Evolutionary conservation across 1,140 invertebrate genomes (phyloP), one percentile per base, ranked within the genome.

Genomic region (honey bee (Apis mellifera)): DNA sequence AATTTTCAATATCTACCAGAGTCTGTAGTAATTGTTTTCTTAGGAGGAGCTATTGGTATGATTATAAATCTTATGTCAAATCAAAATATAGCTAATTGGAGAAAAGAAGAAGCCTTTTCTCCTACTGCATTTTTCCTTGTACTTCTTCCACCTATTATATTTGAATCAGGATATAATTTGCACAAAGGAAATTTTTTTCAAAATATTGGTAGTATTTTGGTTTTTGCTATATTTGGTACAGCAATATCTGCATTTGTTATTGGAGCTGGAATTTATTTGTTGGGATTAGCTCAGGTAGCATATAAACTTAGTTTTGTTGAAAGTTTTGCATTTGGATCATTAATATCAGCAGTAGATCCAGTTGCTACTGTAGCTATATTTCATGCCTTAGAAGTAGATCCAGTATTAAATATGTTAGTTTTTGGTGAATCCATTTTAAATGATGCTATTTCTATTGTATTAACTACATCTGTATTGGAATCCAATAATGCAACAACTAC

Each of bases 111-210:
- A 94, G 97, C 98, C 0, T 99, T 99, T 90, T 98, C 98, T 19
- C 99, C 99, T 0, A 99, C 98, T 69, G 97, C 98, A 15, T 99
- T 99, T 92, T 99, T 99, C 90, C 95, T 99, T 66, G 97, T 99
- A 1, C 95, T 99, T 1, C 92, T 99, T n/a, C 99, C 99, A 11
- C 99, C 99, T 1, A 99, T 99, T 66, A 99, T 99, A 87, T 99
- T 99, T 95, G 99, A 99, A 94, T 99, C 98, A 9, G 99, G 99
- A 9, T 99, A 99, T 92, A 99, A 99, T 96, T 95, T 99, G 69
- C 99, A 99, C 90, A 99, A 99, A 94, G 98, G 99, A 73, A 99
- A 99, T 91, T 99, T 99, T 91, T 99, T 99, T 93, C 98, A 99
- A 94, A 99, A 99, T 91, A 99, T 99, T 92, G 98, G 98, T 48